Evolutionary conservation across 1,140 invertebrate genomes (phyloP).

Genomic region (Seison nebaliae): DNA sequence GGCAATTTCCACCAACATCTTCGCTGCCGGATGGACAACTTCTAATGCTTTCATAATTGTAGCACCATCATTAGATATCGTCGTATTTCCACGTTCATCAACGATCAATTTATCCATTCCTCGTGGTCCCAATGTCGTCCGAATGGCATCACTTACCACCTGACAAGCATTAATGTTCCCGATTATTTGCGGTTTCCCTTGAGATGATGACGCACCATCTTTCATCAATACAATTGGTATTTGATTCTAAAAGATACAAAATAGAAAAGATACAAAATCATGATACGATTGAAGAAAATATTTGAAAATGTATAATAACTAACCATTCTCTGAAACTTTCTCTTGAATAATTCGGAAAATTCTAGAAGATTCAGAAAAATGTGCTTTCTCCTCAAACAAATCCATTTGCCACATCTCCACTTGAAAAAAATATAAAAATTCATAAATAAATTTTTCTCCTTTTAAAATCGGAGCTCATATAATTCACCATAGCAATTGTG

Average conservation of each 20-base stretch:
- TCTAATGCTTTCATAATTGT: constrained; percentile 91
- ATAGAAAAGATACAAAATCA: background rate
- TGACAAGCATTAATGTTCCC: constrained; percentile 99
- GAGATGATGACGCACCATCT: constrained; percentile 82
- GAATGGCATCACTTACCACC: constrained; percentile 66
- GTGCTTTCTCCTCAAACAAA: too few species aligned
- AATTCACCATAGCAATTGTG: too few species aligned
- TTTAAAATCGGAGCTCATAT: too few species aligned
- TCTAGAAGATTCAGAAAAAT: too few species aligned
- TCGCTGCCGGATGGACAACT: constrained; percentile 86
- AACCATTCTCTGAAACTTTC: too few species aligned
- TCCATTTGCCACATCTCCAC: too few species aligned
- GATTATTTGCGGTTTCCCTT: constrained; percentile 77
- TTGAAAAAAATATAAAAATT: too few species aligned
- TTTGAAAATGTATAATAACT: too few species aligned
- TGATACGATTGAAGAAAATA: too few species aligned
- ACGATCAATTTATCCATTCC: constrained; percentile 99
- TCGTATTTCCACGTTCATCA: constrained; percentile 42
- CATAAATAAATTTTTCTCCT: too few species aligned
- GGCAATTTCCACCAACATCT: constrained; percentile 87
- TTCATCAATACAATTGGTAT: constrained; percentile 86
- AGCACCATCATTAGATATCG: constrained; percentile 96
- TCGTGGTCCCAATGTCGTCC: constrained; percentile 81
- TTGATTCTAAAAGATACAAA: constrained; percentile 36
- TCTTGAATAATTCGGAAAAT: too few species aligned